Evolutionary conservation across 2,888 invertebrate genomes (phyloP).

Genomic region (Tetragnatha montana): DNA sequence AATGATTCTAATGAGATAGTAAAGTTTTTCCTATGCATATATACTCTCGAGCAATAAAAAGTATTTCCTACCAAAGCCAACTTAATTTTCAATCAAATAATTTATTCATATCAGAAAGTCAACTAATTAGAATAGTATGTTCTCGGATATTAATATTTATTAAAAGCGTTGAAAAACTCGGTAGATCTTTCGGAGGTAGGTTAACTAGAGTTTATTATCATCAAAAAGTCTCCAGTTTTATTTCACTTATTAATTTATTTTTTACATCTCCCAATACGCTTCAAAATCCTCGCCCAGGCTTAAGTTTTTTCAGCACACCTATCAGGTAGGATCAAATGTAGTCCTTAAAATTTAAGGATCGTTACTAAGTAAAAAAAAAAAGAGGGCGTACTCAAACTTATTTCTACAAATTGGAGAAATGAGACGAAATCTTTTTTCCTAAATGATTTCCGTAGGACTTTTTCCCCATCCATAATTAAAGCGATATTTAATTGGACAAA

Average conservation of each 20-base stretch:
- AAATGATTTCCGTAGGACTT: slow-evolving; percentile 1
- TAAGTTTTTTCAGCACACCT: not conserved
- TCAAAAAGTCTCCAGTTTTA: not conserved
- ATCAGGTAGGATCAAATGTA: not conserved
- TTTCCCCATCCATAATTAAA: not conserved
- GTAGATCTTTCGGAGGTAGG: too few relatives aligned
- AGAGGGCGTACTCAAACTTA: not conserved
- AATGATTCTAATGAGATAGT: too few relatives aligned
- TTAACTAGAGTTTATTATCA: not conserved
- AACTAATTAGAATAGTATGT: too few relatives aligned
- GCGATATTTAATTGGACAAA: not conserved
- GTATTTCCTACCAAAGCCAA: too few relatives aligned
- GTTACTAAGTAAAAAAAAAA: not conserved
- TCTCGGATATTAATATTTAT: not conserved
- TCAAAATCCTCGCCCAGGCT: not conserved
- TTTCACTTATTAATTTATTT: too few relatives aligned
- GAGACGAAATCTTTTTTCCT: not conserved
- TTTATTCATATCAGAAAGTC: too few relatives aligned
- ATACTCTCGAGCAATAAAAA: too few relatives aligned
- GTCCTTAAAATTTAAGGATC: not conserved
- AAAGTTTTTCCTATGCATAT: too few relatives aligned
- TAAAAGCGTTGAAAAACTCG: too few relatives aligned
- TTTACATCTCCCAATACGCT: too few relatives aligned
- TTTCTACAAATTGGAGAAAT: not conserved
- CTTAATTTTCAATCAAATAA: too few relatives aligned